Base-by-base conservation (phyloP, 2,113 vertebrate genomes). In the Rhabdomys dilectus region DNA sequence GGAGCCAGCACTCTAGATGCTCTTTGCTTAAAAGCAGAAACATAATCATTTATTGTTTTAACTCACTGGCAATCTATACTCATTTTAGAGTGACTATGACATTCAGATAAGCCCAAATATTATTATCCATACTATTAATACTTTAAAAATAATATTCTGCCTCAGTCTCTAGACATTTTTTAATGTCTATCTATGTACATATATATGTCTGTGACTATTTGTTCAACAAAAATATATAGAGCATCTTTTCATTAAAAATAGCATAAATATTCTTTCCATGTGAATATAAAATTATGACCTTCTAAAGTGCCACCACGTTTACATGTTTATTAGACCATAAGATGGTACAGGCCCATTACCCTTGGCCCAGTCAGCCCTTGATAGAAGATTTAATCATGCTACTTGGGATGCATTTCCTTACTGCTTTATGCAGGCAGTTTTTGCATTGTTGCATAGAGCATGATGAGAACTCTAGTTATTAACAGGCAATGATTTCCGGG, bases 401-500 rank as follows among this genome's bases (percentile, higher is more conserved):
- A 96, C 94, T 97, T 97, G n/a, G 91, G 96, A 70, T 95, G 97
- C 94, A 96, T 97, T 93, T 97, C 95, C 96, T 96, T 97, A 95
- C 91, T 98, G 96, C 89, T 97, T 82, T 96, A 92, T 39, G 93
- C 96, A 94, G 94, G 91, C 64, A 96, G 93, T 89, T 97, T 98
- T 95, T 88, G 31, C 96, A 96, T 95, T 93, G 94, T 94, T 93
- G 96, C 96, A 95, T 97, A 98, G 88, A 98, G 75, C 89, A 94
- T 97, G 88, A 98, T 96, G 80, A 97, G 97, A 94, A 98, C 95
- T 90, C 97, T 93, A 76, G 97, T 98, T 94, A 97, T 96, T 68
- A 97, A 98, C 90, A 97, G 93, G 81, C 96, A 98, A 89, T 98
- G 97, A 95, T 94, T 98, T 97, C 96, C 96, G 68, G 95, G 97